These are phyloP conservation scores for Adineta ricciae DNA, from an alignment of 2,888 invertebrate species.

Conservation along the genomic window DNA sequence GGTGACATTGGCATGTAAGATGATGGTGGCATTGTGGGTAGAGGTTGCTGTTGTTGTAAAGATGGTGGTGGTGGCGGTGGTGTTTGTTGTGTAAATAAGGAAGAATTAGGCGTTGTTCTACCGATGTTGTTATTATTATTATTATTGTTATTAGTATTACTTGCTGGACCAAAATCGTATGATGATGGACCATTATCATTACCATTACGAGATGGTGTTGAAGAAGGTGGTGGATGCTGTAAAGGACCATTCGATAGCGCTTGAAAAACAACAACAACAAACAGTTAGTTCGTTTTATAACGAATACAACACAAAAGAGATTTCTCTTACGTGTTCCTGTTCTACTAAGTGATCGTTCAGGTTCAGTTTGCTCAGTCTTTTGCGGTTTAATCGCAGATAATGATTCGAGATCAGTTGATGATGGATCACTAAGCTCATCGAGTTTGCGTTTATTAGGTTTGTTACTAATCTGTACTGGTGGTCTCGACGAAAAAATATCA, in stretches of 20 bases:
- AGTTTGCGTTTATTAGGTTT: conserved; percentile 18
- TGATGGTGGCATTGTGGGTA: not conserved
- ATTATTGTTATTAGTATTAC: not conserved
- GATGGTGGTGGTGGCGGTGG: conserved; percentile 17
- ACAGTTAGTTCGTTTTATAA: not conserved
- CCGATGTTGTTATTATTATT: not conserved
- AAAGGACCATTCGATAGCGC: not conserved
- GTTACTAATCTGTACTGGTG: not conserved
- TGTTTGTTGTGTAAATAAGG: not conserved
- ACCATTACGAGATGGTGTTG: not conserved
- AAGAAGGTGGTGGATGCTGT: not conserved
- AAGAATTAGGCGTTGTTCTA: not conserved
- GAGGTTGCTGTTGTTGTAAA: not conserved
- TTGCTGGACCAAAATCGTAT: not conserved
- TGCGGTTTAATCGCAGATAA: not conserved
- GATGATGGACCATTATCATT: not conserved
- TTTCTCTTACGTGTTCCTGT: conserved; percentile 8
- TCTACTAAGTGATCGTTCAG: not conserved
- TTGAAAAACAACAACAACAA: not conserved
- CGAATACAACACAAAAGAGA: not conserved
- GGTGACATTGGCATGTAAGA: conserved; percentile 18
- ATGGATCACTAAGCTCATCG: conserved; percentile 2
- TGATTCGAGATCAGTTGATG: not conserved
- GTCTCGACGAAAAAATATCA: not conserved
- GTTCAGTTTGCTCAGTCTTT: not conserved